Evolutionary conservation across 2,888 invertebrate species (phyloP), one percentile per base, ranked within the genome.

Genomic region (Emmelina monodactyla): DNA sequence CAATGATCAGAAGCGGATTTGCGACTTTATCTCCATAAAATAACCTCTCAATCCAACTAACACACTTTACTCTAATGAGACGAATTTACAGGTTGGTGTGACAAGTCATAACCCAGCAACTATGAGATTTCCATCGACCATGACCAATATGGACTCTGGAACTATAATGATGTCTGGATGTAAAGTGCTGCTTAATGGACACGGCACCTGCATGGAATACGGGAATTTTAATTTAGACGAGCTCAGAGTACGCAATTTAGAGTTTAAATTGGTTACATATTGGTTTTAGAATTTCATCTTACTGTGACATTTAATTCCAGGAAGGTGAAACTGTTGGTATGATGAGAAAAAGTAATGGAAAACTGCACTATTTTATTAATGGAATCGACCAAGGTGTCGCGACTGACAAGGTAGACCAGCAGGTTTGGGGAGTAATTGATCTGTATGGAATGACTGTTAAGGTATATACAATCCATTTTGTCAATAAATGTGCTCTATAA

Each of bases 121-220:
- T 0, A 82, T 97, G 38, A 89, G 94, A 40, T 96, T 96, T 64
- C 97, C 97, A 2, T 94, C 96, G 1, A 97, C 97, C 2, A 96
- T 97, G 95, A 97, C 97, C 0, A 97, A 97, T 62, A 92, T 97
- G 91, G 86, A 94, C 37, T 87, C 89, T 14, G 88, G 95, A 6
- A 94, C 93, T 1, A 91, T 92, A 19, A 94, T 94, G 91, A 96
- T 97, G 96, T 96, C 96, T 12, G 97, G 97, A 0, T 94, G 94
- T 75, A 97, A 96, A 37, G 94, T 97, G 49, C 81, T 97, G n/a
- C 90, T 94, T 2, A 97, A 97, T 63, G 97, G 97, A 1, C 95
- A 96, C 64, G 96, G 96, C 3, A 94, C 93, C 1, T 86, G 92
- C 43, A 83, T 94, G 41, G 95, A 96, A 63, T 97, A 97, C 60